These are phyloP conservation scores for Myodes glareolus DNA, from an alignment of 2,113 vertebrate genomes.

Conservation along the genomic window DNA sequence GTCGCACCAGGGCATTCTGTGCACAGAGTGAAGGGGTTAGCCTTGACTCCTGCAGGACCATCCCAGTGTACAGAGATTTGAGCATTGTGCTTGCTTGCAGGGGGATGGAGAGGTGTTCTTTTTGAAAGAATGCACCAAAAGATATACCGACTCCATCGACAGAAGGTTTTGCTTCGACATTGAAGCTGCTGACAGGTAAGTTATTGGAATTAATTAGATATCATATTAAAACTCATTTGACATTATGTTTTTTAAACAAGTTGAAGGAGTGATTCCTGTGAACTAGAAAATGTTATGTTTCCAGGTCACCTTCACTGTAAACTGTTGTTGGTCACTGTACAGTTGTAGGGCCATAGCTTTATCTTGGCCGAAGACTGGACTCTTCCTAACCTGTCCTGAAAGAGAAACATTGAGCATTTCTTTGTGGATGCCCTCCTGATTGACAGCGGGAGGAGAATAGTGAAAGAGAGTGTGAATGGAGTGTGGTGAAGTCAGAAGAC, in stretches of 20 bases:
- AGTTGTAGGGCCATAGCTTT: background rate
- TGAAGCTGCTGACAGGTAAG: conserved; percentile 95
- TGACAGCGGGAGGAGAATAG: background rate
- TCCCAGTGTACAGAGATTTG: background rate
- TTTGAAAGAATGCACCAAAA: conserved; percentile 93
- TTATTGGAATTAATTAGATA: background rate
- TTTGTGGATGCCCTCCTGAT: background rate
- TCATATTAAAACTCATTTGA: background rate
- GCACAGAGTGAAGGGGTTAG: too few relatives aligned
- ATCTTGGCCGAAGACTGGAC: background rate
- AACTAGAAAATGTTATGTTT: background rate
- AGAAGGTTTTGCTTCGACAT: conserved; percentile 97
- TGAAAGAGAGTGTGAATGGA: background rate
- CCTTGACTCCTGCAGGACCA: too few relatives aligned
- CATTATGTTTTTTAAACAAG: background rate
- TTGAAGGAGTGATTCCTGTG: background rate
- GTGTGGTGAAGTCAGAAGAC: background rate
- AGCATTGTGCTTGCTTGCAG: conserved; percentile 83
- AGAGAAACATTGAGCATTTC: background rate
- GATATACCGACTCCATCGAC: conserved; percentile 92
- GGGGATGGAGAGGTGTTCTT: conserved; percentile 93
- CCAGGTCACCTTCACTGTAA: background rate
- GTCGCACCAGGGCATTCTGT: accelerated
- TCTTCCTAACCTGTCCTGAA: background rate
- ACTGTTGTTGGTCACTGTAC: background rate